These are phyloP conservation scores for Phenacoccus solenopsis DNA, from an alignment of 1,140 invertebrate genomes.

Conservation along the genomic window DNA sequence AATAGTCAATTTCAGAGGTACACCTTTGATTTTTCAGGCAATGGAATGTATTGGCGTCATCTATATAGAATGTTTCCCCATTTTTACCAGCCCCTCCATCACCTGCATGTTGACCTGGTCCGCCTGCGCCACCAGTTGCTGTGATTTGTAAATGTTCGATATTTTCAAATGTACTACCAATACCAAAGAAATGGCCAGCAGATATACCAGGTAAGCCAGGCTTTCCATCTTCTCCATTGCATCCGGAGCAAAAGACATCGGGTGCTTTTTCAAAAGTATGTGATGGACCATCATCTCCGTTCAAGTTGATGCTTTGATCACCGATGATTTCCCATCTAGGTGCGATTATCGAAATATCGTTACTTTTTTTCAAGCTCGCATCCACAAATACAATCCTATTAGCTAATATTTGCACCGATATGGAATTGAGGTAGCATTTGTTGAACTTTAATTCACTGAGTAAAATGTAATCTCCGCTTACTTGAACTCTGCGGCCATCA, in stretches of 20 bases:
- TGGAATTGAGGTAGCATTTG: neutral
- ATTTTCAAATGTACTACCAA: neutral
- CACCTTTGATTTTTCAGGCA: too few relatives aligned
- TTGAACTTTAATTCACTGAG: neutral
- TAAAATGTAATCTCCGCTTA: neutral
- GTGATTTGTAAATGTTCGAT: neutral
- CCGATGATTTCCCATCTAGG: slow-evolving; percentile 20
- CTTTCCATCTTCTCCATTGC: neutral
- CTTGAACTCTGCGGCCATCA: neutral
- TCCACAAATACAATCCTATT: slow-evolving; percentile 7
- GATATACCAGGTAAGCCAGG: neutral
- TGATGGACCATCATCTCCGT: neutral
- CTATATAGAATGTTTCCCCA: too few relatives aligned
- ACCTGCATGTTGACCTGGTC: neutral
- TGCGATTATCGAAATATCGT: neutral
- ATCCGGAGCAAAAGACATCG: neutral
- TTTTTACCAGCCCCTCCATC: neutral
- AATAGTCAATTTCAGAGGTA: too few relatives aligned
- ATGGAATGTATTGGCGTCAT: too few relatives aligned
- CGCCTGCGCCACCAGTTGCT: slow-evolving; percentile 14
- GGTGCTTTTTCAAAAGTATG: neutral
- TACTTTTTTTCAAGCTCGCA: neutral
- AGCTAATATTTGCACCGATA: neutral
- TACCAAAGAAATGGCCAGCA: slow-evolving; percentile 11
- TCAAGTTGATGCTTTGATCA: neutral